Evolutionary conservation across 2,888 invertebrate species (phyloP), one percentile per base, ranked within the genome.

Genomic region (Tinea semifulvella): DNA sequence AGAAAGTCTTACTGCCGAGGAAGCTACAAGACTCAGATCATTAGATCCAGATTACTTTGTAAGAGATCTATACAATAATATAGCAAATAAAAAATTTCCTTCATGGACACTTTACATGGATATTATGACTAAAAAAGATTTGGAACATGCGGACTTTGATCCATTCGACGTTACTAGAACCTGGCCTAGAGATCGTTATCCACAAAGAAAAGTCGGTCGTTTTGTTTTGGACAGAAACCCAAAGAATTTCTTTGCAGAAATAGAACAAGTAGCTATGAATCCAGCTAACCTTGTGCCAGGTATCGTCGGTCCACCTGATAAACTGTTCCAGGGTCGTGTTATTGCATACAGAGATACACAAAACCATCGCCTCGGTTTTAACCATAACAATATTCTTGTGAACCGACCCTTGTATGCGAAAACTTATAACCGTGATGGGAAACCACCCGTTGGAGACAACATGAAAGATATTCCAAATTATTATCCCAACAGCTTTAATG

Each of bases 341-440:
- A 62, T 75, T 47, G 57, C 69, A 1, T 83, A 88, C 56, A 65
- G 70, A 5, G 87, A 88, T 58, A 80, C 87, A 1, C 87, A 87
- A 42, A 57, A 56, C 48, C 53, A 63, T 44, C 54, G 64, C 19
- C 51, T 64, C 8, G 62, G 63, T 25, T 47, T 47, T 13, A 64
- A 64, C 44, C 54, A 56, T 38, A 52, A 58, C 38, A 57, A 56
- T 7, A 64, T 65, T 27, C 44, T 46, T 2, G 54, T 60, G 0
- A 65, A 65, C 42, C 47, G 44, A 43, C 61, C 63, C 8, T 43
- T 54, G 2, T 55, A 58, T 31, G 47, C 49, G 1, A 53, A 51
- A 31, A 56, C 56, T 4, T 61, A 63, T 22, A 51, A 51, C 10
- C 56, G 61, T 1, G 58, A 65, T 46, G 62, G 64, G 1, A 25